Conservation (phyloP, 2,797 vertebrate genomes). For the Sebastiscus albofasciatus region DNA sequence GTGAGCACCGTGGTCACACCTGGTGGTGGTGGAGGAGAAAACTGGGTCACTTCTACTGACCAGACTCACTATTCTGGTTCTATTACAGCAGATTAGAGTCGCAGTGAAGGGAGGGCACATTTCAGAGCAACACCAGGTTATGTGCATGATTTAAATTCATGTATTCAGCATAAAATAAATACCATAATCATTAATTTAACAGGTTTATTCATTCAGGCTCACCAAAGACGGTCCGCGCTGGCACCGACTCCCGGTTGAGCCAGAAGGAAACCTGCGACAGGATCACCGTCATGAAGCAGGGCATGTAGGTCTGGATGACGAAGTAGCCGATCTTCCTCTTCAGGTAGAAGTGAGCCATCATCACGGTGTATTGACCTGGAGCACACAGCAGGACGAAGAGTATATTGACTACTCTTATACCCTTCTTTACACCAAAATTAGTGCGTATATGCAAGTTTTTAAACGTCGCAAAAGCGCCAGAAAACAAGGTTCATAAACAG, state of each 20-base stretch:
- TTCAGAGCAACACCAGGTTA: constrained; percentile 3
- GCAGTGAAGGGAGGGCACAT: constrained; percentile 8
- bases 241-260: constrained; percentile 98
- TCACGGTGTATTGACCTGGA: constrained; percentile 96
- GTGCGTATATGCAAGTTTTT: too few species aligned
- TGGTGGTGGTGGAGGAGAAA: constrained; percentile 51
- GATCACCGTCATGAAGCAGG: constrained; percentile 99
- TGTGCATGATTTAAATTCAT: neutral
- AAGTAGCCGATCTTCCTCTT: constrained; percentile 99
- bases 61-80: neutral
- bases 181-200: too few species aligned
- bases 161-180: neutral
- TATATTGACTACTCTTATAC: too few species aligned
- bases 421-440: too few species aligned
- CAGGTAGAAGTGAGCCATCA: constrained; percentile 98
- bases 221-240: constrained; percentile 98
- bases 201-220: constrained; percentile 34
- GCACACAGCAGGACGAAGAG: constrained; percentile 26
- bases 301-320: constrained; percentile 98
- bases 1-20: constrained; percentile 98
- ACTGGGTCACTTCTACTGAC: constrained; percentile 30
- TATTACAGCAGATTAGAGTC: constrained; percentile 21
- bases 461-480: too few species aligned
- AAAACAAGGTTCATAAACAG: too few species aligned
- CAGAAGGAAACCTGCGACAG: constrained; percentile 98